Base-by-base conservation (phyloP, 2,888 invertebrate species). In the Escarpia spicata region DNA sequence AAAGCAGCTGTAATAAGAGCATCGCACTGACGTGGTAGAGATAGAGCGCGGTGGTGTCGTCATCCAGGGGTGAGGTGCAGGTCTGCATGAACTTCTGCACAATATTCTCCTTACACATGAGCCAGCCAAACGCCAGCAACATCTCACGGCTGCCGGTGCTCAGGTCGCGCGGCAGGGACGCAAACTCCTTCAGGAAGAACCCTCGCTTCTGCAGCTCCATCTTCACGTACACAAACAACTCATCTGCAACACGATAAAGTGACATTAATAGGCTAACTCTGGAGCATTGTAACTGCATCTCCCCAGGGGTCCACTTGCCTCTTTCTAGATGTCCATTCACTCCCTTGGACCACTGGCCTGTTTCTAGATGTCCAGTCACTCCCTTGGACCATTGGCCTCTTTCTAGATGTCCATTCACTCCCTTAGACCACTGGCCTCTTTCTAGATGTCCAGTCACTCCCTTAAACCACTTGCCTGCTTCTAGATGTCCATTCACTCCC, bases 101-200 rank as follows among this genome's bases (percentile, higher is more conserved):
- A 6, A 96, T 91, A 91, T 94, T 93, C 92, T 96, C 95, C 93
- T 95, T 95, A 93, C 95, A 95, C 92, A 96, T 91, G 92, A 96
- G 94, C 96, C 96, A 96, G 43, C 95, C 96, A 92, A 96, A 93
- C 2, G 96, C 96, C 91, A 96, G 94, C 92, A 96, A 94, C 26
- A 96, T 94, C 92, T 96, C 96, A 44, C 96, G 93, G 93, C 96
- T 96, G 0, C 96, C 96, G 15, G 92, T 93, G 9, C 92, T 92
- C 94, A 95, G 95, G 94, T 95, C 95, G 92, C 94, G 94, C 3
- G 95, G 95, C 37, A 96, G 94, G n/a, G 91, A 91, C 0, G 95
- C 94, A 93, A 96, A 95, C 43, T 94, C 95, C 0, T 93, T 92
- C 1, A 95, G 95, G 60, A 94, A 93, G 93, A 95, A 96, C 1